These are phyloP conservation scores for Turnix velox DNA, from an alignment of 2,113 vertebrate genomes.

Conservation along the genomic window DNA sequence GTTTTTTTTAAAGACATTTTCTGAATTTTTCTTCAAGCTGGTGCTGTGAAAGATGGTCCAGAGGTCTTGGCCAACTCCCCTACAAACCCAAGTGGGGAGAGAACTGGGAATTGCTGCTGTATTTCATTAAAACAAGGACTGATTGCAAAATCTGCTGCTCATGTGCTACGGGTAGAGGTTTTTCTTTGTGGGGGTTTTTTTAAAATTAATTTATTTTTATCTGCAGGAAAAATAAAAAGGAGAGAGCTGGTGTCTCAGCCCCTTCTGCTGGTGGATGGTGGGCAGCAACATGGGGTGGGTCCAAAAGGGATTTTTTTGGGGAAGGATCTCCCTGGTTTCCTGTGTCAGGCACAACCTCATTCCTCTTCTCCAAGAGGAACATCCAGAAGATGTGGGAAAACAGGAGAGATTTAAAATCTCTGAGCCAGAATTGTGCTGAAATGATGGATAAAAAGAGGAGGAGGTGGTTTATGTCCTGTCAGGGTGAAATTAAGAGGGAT, in stretches of 20 bases:
- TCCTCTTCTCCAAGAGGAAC: not conserved
- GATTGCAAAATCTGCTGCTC: slow-evolving; percentile 1
- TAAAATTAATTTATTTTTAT: not conserved
- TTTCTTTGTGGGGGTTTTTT: not conserved
- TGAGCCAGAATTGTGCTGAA: not conserved
- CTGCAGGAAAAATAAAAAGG: not conserved
- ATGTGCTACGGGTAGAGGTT: not conserved
- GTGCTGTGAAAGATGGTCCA: not conserved
- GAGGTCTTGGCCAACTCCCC: not conserved
- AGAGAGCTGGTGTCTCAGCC: not conserved
- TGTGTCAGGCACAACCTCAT: fast-evolving
- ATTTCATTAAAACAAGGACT: slow-evolving; percentile 31
- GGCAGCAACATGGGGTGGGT: not conserved
- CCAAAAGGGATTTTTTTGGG: not conserved
- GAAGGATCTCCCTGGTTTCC: not conserved
- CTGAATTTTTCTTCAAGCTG: not conserved
- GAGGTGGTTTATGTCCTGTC: not conserved
- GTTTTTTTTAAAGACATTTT: not conserved
- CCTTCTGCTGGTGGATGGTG: not conserved
- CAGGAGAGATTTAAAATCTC: not conserved
- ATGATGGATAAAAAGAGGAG: not conserved
- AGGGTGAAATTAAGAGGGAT: not conserved
- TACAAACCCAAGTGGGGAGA: slow-evolving; percentile 9
- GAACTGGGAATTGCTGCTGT: slow-evolving; percentile 31
- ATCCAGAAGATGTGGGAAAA: not conserved